These are phyloP conservation scores for Hemicrepidius hirtus DNA, from an alignment of 2,888 invertebrate species.

Conservation along the genomic window DNA sequence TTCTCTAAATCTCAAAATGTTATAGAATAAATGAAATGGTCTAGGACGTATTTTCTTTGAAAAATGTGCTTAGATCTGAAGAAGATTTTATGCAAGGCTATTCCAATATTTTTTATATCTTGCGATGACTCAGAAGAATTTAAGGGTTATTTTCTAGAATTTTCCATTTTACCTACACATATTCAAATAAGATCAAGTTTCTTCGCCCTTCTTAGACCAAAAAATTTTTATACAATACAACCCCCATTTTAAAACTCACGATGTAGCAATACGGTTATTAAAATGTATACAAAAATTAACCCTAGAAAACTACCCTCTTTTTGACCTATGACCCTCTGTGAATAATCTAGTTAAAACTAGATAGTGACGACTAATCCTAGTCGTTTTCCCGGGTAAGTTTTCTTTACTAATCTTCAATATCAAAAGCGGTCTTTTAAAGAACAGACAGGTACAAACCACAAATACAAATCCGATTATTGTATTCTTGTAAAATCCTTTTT, in stretches of 20 bases:
- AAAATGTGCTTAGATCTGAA: no score
- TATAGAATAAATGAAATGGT: no score
- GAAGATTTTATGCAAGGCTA: no score
- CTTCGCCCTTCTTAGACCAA: no score
- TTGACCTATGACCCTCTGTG: constrained; percentile 15
- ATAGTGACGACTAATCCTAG: neutral
- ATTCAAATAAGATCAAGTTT: no score
- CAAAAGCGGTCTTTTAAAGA: neutral
- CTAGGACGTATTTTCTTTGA: no score
- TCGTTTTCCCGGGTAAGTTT: constrained; percentile 2
- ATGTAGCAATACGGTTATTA: constrained; percentile 25
- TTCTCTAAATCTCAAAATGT: no score
- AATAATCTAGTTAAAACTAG: constrained; percentile 25
- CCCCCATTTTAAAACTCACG: constrained; percentile 14
- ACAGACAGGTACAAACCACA: constrained; percentile 12
- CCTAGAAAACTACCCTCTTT: constrained; percentile 22
- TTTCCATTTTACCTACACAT: no score
- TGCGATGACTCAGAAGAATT: no score
- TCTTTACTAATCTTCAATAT: constrained; percentile 1
- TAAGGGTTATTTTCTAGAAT: no score
- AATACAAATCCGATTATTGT: constrained; percentile 16
- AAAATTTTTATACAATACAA: constrained; percentile 6
- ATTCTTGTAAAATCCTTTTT: neutral
- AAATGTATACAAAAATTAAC: constrained; percentile 24
- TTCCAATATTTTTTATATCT: no score